Conservation (phyloP, 92 coral and sea anemone genomes). For the Epizoanthus scotinus region DNA sequence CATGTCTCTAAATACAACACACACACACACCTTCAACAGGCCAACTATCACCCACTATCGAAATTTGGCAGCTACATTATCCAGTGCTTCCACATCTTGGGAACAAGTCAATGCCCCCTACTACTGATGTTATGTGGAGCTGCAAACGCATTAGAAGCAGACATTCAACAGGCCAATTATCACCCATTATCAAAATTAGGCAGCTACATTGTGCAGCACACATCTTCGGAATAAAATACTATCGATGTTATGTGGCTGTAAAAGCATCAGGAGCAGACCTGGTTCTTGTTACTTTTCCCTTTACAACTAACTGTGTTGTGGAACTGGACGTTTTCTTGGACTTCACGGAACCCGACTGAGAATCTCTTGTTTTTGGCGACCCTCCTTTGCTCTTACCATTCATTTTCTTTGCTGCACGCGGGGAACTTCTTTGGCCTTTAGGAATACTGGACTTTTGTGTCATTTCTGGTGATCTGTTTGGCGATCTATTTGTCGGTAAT, state of each 20-base stretch:
- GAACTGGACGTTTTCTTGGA: conserved; percentile 29
- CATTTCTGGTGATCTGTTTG: conserved; percentile 9
- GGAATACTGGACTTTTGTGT: conserved; percentile 38
- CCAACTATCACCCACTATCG: too few relatives aligned
- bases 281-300: conserved; percentile 28
- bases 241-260: conserved; percentile 17
- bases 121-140: conserved; percentile 21
- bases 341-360: conserved; percentile 11
- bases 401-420: conserved; percentile 12
- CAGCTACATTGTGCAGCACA: too few relatives aligned
- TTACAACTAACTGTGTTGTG: conserved; percentile 42
- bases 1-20: too few relatives aligned
- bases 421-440: conserved; percentile 38
- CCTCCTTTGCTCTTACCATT: conserved; percentile 18
- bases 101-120: too few relatives aligned
- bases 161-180: too few relatives aligned
- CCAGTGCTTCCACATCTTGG: too few relatives aligned
- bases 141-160: conserved; percentile 37
- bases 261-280: conserved; percentile 59
- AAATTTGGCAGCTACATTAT: too few relatives aligned
- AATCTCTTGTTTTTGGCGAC: conserved; percentile 10
- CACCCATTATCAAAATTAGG: too few relatives aligned
- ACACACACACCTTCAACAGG: too few relatives aligned
- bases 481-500: too few relatives aligned
- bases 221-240: not conserved